Evolutionary conservation across 2,113 vertebrate species (phyloP), one percentile per base, ranked within the genome.

Genomic region (Chinchilla lanigera): DNA sequence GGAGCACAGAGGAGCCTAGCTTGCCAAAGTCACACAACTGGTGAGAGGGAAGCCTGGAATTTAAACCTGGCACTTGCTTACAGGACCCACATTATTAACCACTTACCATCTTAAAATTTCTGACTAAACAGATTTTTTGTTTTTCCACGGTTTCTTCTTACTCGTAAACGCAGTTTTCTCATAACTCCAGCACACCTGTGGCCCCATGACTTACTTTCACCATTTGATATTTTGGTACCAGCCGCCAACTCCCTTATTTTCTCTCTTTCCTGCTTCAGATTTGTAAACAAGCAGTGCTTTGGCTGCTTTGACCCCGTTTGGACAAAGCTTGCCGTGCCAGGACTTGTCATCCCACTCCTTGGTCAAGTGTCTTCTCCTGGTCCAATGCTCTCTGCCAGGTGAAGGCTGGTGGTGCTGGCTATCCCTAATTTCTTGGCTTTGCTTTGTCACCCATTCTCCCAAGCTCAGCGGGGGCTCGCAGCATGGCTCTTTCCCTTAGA

Each of bases 81-180:
- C 24, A 65, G 56, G 71, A 41, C 7, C 30, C 22, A 54, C 9
- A 3, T 67, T 63, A 69, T 33, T 85, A 88, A 85, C 67, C n/a
- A 67, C 47, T 90, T 81, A 67, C 30, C 56, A 85, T 77, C 41
- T 86, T 81, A 78, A 84, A 78, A 63, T 83, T 81, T 56, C 73
- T 89, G 22, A 67, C 44, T 58, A 82, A 71, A 80, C 26, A 54
- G 28, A 6, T 1, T 24, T 83, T 73, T 22, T 61, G 35, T 77
- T 96, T 94, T 54, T 41, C 33, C n/a, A 35, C 24, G 44, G 41
- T 95, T 93, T 95, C 77, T 75, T 78, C 73, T 86, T 92, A 58
- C 90, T 80, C 35, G 9, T 56, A 84, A 54, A 87, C 38, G 22
- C 69, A 65, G 20, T 11, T 78, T 71, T 77, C 65, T 58, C 41